These are phyloP conservation scores for Latrodectus hesperus DNA, from an alignment of 2,888 invertebrate species.

Conservation along the genomic window DNA sequence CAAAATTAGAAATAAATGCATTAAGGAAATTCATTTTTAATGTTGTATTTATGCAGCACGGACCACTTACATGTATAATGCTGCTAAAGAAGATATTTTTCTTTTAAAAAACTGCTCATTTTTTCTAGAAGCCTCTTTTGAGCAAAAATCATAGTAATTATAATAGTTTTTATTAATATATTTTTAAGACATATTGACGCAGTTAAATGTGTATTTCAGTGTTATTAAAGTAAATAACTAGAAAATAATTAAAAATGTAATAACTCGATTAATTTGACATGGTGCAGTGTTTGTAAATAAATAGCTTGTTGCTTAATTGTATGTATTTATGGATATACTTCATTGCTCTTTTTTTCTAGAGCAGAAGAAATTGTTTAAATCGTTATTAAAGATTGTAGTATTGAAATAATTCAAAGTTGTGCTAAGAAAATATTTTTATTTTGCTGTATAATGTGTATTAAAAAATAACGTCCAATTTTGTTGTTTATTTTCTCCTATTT, in stretches of 20 bases:
- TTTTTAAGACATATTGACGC: neutral
- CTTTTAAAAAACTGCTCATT: neutral
- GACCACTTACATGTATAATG: neutral
- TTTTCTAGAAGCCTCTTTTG: neutral
- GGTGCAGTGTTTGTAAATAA: slow-evolving; percentile 45
- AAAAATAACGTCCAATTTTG: slow-evolving; percentile 38
- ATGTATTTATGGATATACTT: slow-evolving; percentile 50
- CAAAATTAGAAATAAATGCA: too few relatives aligned
- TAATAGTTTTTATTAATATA: neutral
- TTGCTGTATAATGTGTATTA: slow-evolving; percentile 68
- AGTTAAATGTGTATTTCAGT: slow-evolving; percentile 6
- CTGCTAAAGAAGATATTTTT: neutral
- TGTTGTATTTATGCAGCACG: neutral
- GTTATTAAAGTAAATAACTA: slow-evolving; percentile 14
- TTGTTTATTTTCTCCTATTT: slow-evolving; percentile 4
- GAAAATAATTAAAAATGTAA: neutral
- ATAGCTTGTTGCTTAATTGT: slow-evolving; percentile 58
- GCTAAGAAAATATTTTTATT: slow-evolving; percentile 60
- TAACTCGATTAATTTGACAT: slow-evolving; percentile 14
- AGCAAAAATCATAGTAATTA: slow-evolving; percentile 5
- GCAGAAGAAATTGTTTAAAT: slow-evolving; percentile 49
- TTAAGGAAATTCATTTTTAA: neutral
- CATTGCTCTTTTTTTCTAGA: slow-evolving; percentile 63
- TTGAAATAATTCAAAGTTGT: slow-evolving; percentile 51
- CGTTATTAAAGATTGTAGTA: slow-evolving; percentile 17